Evolutionary conservation across 2,888 invertebrate species (phyloP).

Genomic region (Capitulum mitella): DNA sequence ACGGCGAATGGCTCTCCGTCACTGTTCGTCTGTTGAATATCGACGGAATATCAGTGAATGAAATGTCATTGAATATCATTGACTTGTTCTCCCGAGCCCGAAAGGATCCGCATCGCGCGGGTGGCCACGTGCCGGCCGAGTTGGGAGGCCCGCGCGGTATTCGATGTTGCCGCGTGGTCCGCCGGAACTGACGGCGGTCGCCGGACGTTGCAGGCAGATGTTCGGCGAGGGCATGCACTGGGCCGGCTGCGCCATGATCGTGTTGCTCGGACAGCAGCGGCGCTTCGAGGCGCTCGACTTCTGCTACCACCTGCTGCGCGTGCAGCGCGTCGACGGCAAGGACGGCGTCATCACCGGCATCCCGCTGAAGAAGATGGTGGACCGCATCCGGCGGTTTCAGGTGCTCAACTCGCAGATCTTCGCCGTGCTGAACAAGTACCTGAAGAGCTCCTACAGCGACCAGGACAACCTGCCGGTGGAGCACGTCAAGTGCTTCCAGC

Average conservation of each 20-base stretch:
- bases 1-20: no score
- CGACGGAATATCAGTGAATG: no score
- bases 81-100: no score
- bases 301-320: conserved; percentile 92
- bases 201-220: conserved; percentile 59
- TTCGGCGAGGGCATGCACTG: conserved; percentile 98
- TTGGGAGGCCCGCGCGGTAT: no score
- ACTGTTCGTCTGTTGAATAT: no score
- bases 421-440: conserved; percentile 86
- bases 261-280: conserved; percentile 86
- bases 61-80: no score
- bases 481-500: conserved; percentile 93
- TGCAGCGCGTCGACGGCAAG: conserved; percentile 92
- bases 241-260: conserved; percentile 96
- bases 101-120: no score
- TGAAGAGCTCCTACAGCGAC: conserved; percentile 74
- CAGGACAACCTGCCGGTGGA: conserved; percentile 71
- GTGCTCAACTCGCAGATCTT: conserved; percentile 97
- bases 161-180: no score
- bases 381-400: conserved; percentile 84
- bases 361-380: conserved; percentile 91
- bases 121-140: no score
- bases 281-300: conserved; percentile 96
- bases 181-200: background rate
- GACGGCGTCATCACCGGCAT: conserved; percentile 92